Percentiles rank a stretch among this genome's conserved stretches.
These are phyloP conservation scores for Pyrochroa serraticornis DNA, from an alignment of 2,888 invertebrate species.

Conservation along the genomic window DNA sequence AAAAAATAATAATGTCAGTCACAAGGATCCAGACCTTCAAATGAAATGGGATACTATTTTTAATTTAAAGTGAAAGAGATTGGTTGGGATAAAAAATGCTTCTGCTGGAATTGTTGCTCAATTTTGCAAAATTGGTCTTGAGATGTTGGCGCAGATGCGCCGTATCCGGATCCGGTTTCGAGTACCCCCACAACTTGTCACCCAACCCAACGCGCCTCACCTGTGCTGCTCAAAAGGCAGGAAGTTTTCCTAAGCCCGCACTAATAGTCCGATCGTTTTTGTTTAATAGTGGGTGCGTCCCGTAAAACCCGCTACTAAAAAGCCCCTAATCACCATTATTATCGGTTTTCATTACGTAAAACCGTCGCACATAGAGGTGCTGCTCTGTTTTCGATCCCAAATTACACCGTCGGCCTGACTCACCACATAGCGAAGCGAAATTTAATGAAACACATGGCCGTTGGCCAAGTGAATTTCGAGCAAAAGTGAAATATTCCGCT, in stretches of 20 bases:
- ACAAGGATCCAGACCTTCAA: too few relatives aligned
- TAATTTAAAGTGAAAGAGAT: too few relatives aligned
- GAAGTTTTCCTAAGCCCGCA: slow-evolving; percentile 25
- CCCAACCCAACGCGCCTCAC: slow-evolving; percentile 29
- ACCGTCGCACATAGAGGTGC: neutral
- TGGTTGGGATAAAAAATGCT: too few relatives aligned
- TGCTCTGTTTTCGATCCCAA: too few relatives aligned
- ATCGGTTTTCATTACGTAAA: slow-evolving; percentile 1
- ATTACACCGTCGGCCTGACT: neutral
- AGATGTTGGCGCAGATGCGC: slow-evolving; percentile 1
- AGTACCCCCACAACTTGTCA: slow-evolving; percentile 18
- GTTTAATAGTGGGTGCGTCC: slow-evolving; percentile 9
- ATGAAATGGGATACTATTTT: too few relatives aligned
- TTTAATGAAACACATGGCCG: slow-evolving; percentile 12
- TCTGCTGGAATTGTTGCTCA: too few relatives aligned
- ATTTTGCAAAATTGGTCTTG: too few relatives aligned
- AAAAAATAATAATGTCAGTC: too few relatives aligned
- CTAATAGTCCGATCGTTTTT: slow-evolving; percentile 12
- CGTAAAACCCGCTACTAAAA: neutral
- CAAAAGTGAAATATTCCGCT: slow-evolving; percentile 11
- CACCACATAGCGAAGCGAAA: slow-evolving; percentile 4
- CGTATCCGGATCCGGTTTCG: slow-evolving; percentile 19
- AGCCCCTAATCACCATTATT: neutral
- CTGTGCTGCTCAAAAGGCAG: slow-evolving; percentile 26
- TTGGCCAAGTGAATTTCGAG: slow-evolving; percentile 6